phyloP scores from a whole-genome alignment of 1,140 invertebrate species.

The Latrodectus geometricus region DNA sequence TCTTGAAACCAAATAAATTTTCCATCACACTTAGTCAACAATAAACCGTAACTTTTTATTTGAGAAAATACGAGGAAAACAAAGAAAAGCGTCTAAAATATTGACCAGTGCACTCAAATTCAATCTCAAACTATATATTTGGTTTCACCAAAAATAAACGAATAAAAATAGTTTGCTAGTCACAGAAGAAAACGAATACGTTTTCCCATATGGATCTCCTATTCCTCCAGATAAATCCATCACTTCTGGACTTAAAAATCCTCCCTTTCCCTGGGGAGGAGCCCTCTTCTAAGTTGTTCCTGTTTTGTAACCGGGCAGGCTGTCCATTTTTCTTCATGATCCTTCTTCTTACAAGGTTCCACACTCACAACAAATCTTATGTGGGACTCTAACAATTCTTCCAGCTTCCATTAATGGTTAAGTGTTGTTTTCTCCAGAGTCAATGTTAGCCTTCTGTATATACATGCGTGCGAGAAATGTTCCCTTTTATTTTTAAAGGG shows the following conservation, averaged over 20 bases:
- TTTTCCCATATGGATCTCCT: conserved; percentile 38
- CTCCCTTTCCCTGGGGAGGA: neutral
- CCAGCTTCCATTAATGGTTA: conserved; percentile 53
- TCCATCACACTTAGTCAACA: too few species aligned
- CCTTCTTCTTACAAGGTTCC: conserved; percentile 45
- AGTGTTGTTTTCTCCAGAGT: conserved; percentile 45
- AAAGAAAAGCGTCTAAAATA: neutral
- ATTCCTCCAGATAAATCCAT: conserved; percentile 38
- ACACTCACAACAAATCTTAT: conserved; percentile 50
- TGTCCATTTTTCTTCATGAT: conserved; percentile 59
- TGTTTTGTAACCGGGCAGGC: conserved; percentile 44
- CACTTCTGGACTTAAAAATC: conserved; percentile 49
- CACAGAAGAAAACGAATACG: conserved; percentile 16
- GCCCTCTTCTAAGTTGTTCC: conserved; percentile 35
- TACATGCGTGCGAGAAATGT: neutral
- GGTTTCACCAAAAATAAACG: neutral
- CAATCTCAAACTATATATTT: neutral
- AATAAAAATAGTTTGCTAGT: neutral
- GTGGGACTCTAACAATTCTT: conserved; percentile 49
- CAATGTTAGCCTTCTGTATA: conserved; percentile 36
- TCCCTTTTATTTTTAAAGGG: neutral
- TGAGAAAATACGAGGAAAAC: neutral
- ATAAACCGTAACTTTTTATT: neutral
- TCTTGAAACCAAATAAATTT: too few species aligned
- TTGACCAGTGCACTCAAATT: neutral